Percentiles rank a stretch among this genome's conserved stretches.
These are phyloP conservation scores for Mellivora capensis DNA, from an alignment of 2,113 vertebrate genomes.

Conservation along the genomic window DNA sequence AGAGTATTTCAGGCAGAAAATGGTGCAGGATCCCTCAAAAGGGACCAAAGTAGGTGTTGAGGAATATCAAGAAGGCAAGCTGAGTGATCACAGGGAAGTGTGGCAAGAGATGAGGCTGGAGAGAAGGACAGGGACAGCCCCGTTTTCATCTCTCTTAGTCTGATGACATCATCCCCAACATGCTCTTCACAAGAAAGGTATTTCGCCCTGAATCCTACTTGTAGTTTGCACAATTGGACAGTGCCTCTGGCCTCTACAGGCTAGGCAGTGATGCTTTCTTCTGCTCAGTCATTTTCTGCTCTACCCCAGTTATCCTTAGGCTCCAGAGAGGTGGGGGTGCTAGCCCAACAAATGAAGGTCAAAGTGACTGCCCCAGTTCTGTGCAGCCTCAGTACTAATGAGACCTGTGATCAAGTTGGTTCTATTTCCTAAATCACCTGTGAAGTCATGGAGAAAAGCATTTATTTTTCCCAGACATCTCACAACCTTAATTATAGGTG, in stretches of 20 bases:
- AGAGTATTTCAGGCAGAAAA: not conserved
- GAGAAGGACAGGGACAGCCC: not conserved
- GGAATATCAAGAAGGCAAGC: not conserved
- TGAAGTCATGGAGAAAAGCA: not conserved
- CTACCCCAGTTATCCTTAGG: not conserved
- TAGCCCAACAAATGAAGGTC: not conserved
- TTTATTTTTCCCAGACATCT: not conserved
- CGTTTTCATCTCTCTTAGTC: not conserved
- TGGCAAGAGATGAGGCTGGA: not conserved
- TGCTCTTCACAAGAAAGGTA: not conserved
- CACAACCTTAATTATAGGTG: not conserved
- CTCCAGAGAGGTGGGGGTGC: not conserved
- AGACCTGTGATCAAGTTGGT: not conserved
- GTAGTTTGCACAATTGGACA: not conserved
- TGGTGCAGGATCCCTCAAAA: not conserved
- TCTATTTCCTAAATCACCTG: not conserved
- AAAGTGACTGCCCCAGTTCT: not conserved
- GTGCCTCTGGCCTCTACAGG: not conserved
- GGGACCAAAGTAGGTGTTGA: not conserved
- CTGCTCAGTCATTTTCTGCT: not conserved
- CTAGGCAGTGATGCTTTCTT: not conserved
- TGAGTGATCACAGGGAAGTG: not conserved
- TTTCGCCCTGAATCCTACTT: not conserved
- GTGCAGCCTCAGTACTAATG: not conserved
- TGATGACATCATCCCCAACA: not conserved